Conservation (phyloP, 2,888 invertebrate genomes). For the Euzophera pinguis region DNA sequence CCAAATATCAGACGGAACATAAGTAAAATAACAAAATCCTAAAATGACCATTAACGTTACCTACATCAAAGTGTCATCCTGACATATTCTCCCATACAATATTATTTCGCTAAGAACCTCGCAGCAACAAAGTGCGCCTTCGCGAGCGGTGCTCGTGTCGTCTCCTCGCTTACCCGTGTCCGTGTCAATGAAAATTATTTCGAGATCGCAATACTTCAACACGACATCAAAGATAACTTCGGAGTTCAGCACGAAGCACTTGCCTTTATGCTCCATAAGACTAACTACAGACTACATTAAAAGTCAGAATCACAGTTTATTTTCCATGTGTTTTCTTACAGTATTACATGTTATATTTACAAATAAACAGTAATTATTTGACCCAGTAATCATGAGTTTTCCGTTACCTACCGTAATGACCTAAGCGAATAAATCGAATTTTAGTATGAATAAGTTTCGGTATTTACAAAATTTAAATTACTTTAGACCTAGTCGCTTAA, state of each 20-base stretch:
- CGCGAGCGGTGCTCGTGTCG: neutral
- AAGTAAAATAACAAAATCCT: neutral
- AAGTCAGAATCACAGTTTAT: constrained; percentile 81
- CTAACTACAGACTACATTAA: constrained; percentile 72
- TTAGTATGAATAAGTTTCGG: constrained; percentile 67
- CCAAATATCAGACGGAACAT: neutral
- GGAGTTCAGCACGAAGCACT: constrained; percentile 20
- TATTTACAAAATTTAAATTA: constrained; percentile 77
- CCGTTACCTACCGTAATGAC: constrained; percentile 70
- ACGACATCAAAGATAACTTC: constrained; percentile 3
- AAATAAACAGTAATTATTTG: constrained; percentile 64
- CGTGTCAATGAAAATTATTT: neutral
- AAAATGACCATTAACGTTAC: constrained; percentile 14
- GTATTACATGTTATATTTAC: constrained; percentile 59
- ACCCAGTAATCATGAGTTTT: constrained; percentile 68
- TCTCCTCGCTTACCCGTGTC: neutral
- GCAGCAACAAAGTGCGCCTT: neutral
- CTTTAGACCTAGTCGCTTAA: constrained; percentile 74
- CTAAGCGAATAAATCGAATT: constrained; percentile 67
- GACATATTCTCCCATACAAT: constrained; percentile 16
- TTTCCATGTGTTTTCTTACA: constrained; percentile 71
- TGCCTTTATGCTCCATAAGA: constrained; percentile 58
- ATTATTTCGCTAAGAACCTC: constrained; percentile 14
- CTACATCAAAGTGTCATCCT: constrained; percentile 19
- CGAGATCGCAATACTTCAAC: neutral